Percentiles rank a stretch among this genome's conserved stretches.
phyloP scores from a whole-genome alignment of 2,113 vertebrate species.

The Mustela nigripes region DNA sequence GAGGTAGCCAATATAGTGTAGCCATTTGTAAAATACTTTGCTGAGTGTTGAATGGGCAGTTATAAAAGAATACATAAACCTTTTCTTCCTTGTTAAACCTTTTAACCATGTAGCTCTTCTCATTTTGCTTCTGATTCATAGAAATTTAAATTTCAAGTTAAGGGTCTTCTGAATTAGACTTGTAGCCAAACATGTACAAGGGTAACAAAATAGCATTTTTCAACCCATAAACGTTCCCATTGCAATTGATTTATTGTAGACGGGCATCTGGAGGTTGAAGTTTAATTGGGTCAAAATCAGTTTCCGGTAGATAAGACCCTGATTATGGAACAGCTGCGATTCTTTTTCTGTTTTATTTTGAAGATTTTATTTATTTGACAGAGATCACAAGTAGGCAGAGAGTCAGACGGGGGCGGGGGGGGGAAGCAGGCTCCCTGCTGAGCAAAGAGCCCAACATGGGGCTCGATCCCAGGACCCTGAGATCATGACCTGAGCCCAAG shows the following conservation, averaged over 20 bases:
- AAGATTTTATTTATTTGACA: too few species aligned
- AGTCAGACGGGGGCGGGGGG: too few species aligned
- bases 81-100: not conserved
- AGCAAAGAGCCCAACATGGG: too few species aligned
- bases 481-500: too few species aligned
- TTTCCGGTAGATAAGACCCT: not conserved
- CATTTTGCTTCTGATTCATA: constrained; percentile 18
- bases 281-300: not conserved
- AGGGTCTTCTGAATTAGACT: constrained; percentile 5
- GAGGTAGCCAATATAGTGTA: not conserved
- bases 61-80: not conserved
- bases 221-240: not conserved
- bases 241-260: not conserved
- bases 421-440: too few species aligned
- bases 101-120: not conserved
- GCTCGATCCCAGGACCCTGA: too few species aligned
- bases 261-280: not conserved
- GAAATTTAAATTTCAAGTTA: constrained; percentile 3
- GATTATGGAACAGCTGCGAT: not conserved
- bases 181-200: not conserved
- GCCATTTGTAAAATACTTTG: not conserved
- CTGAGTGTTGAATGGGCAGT: not conserved
- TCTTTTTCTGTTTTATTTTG: not conserved
- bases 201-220: not conserved
- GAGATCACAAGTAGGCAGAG: too few species aligned